These are phyloP conservation scores for Tenthredo notha DNA, from an alignment of 2,888 invertebrate species.

Conservation along the genomic window DNA sequence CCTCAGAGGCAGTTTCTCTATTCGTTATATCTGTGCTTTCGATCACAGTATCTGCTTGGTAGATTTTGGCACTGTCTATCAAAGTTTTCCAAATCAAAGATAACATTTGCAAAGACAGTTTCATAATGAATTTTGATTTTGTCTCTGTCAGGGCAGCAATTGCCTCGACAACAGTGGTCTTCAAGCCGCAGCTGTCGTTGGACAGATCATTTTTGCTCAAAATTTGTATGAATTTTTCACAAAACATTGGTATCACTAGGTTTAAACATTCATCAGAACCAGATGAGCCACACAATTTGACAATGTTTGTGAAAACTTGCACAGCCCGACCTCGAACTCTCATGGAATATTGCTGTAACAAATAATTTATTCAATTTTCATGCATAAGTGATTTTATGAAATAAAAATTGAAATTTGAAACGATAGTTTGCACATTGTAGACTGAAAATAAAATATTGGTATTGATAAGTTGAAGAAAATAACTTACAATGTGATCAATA, in stretches of 20 bases:
- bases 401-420: not conserved
- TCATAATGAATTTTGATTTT: slow-evolving; percentile 82
- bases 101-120: slow-evolving; percentile 82
- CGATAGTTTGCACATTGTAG: not conserved
- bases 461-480: not conserved
- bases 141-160: slow-evolving; percentile 82
- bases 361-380: slow-evolving; percentile 70
- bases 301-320: slow-evolving; percentile 84
- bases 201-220: slow-evolving; percentile 79
- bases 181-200: slow-evolving; percentile 81
- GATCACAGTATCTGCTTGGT: slow-evolving; percentile 83
- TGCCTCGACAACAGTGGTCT: slow-evolving; percentile 84
- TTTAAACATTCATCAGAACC: slow-evolving; percentile 82
- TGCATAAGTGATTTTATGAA: slow-evolving; percentile 47
- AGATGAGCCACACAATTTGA: slow-evolving; percentile 80
- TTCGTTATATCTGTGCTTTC: slow-evolving; percentile 78
- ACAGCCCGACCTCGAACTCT: slow-evolving; percentile 84
- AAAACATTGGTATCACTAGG: slow-evolving; percentile 84
- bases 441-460: not conserved
- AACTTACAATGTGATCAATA: not conserved
- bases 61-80: slow-evolving; percentile 84
- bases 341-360: slow-evolving; percentile 80
- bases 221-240: slow-evolving; percentile 82
- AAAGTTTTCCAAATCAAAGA: slow-evolving; percentile 85
- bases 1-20: not conserved